phyloP scores from a whole-genome alignment of 64 coral and sea anemone genomes.

The Montipora foliosa region DNA sequence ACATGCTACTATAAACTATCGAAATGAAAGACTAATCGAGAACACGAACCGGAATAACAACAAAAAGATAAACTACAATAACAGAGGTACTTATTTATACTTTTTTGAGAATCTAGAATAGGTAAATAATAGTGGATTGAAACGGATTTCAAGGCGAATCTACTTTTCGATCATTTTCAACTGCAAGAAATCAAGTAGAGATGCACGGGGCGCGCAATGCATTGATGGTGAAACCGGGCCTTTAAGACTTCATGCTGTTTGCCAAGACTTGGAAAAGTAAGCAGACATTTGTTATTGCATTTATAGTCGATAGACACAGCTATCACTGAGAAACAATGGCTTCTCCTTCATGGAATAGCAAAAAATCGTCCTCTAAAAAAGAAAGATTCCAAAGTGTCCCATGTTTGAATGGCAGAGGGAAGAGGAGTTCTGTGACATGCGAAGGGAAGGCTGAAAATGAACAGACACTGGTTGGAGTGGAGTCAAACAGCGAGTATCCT shows the following conservation, averaged over 20 bases:
- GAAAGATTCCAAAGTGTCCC: not conserved
- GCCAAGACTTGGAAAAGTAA: constrained; percentile 20
- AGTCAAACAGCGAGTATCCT: not conserved
- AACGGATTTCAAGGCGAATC: too few relatives aligned
- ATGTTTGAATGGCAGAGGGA: not conserved
- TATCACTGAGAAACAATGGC: not conserved
- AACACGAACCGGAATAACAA: too few relatives aligned
- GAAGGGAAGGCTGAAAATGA: not conserved
- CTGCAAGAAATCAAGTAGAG: too few relatives aligned
- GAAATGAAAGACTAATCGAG: too few relatives aligned
- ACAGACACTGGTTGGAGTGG: not conserved
- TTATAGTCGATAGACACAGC: not conserved
- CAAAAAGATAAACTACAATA: too few relatives aligned
- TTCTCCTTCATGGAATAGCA: not conserved
- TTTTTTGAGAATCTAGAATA: too few relatives aligned
- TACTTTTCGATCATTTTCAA: too few relatives aligned
- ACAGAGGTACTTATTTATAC: too few relatives aligned
- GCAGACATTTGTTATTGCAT: constrained; percentile 5
- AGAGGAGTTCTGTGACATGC: not conserved
- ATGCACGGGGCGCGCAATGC: too few relatives aligned
- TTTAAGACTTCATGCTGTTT: constrained; percentile 4
- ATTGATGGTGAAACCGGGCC: too few relatives aligned
- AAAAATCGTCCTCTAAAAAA: not conserved
- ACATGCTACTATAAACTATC: too few relatives aligned
- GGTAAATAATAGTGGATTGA: too few relatives aligned